Percentiles rank a stretch among this genome's conserved stretches.
These are phyloP conservation scores for Myanophis thanlyinensis DNA, from an alignment of 2,113 vertebrate genomes.

Conservation along the genomic window DNA sequence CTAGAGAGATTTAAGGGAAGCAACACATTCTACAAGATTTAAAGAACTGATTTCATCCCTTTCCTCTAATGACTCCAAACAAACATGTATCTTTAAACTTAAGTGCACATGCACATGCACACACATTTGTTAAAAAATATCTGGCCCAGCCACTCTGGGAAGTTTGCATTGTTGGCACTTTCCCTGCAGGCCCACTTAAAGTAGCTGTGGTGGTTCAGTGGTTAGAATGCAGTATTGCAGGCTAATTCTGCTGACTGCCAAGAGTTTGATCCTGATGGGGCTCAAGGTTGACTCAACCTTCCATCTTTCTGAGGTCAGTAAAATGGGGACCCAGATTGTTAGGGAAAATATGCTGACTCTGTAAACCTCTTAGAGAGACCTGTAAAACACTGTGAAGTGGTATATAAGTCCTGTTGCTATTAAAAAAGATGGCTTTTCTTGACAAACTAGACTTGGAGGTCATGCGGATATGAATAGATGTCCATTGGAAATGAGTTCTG, in stretches of 20 bases:
- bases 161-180: not conserved
- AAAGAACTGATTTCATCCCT: not conserved
- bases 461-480: not conserved
- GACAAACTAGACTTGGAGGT: not conserved
- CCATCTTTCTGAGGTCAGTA: too few species aligned
- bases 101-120: not conserved
- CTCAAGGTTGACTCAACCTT: too few species aligned
- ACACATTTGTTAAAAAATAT: not conserved
- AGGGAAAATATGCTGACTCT: too few species aligned
- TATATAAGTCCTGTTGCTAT: not conserved
- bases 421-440: not conserved
- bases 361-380: too few species aligned
- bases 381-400: too few species aligned
- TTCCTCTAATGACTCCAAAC: not conserved
- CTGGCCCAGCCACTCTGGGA: not conserved
- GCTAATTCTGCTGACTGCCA: too few species aligned
- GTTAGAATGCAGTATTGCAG: too few species aligned
- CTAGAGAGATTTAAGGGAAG: not conserved
- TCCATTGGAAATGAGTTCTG: not conserved
- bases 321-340: too few species aligned
- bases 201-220: too few species aligned
- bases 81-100: not conserved
- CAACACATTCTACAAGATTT: not conserved
- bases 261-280: too few species aligned
- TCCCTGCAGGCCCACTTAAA: not conserved